phyloP scores from a whole-genome alignment of 2,113 vertebrate species.

The Engystomops pustulosus region DNA sequence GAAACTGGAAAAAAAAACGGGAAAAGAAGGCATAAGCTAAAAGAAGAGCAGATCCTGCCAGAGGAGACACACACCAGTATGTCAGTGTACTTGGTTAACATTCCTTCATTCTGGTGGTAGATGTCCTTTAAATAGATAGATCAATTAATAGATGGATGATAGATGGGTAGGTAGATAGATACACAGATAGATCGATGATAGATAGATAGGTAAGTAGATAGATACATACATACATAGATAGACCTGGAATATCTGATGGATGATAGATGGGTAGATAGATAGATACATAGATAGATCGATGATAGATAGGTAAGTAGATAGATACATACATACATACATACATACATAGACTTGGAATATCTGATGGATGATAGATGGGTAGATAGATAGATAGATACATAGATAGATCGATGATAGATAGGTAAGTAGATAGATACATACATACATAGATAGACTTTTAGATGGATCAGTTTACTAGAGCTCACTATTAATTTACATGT shows the following conservation, averaged over 20 bases:
- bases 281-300: background rate
- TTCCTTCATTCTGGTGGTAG: too few relatives aligned
- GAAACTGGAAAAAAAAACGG: too few relatives aligned
- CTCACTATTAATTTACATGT: background rate
- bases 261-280: conserved; percentile 16
- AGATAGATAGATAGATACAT: conserved; percentile 42
- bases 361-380: conserved; percentile 1
- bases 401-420: conserved; percentile 39
- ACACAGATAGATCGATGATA: background rate
- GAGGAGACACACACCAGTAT: too few relatives aligned
- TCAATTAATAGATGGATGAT: background rate
- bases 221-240: conserved; percentile 20
- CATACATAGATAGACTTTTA: background rate
- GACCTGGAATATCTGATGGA: too few relatives aligned
- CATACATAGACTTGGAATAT: too few relatives aligned
- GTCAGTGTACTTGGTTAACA: too few relatives aligned
- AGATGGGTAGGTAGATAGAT: background rate
- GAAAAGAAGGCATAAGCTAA: too few relatives aligned
- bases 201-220: background rate
- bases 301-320: conserved; percentile 10
- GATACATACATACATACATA: background rate
- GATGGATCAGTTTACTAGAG: background rate
- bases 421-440: conserved; percentile 47
- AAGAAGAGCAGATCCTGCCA: too few relatives aligned
- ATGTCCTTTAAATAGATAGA: background rate